A percentile compares a stretch with the other conserved stretches of the same genome.
Evolutionary conservation across 2,113 vertebrate genomes (phyloP).

Genomic region (Mormyrus iriodes): DNA sequence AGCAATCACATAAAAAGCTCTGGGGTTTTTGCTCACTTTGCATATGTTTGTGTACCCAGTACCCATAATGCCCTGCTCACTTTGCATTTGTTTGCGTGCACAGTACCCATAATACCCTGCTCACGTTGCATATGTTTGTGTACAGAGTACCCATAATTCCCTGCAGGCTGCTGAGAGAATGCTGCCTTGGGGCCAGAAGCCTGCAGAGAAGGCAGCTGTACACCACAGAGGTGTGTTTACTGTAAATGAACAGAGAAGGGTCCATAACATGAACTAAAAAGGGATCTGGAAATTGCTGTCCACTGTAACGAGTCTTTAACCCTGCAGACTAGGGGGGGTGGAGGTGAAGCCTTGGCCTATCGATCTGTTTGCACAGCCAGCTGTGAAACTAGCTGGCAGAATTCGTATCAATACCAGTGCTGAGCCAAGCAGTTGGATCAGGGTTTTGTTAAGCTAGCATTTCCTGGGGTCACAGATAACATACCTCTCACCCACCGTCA

Average conservation of each 20-base stretch:
- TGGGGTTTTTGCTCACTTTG: not conserved
- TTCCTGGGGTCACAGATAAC: conserved; percentile 10
- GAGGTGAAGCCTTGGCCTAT: not conserved
- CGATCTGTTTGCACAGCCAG: conserved; percentile 2
- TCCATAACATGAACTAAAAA: not conserved
- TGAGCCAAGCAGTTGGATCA: conserved; percentile 4
- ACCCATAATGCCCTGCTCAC: not conserved
- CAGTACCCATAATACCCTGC: not conserved
- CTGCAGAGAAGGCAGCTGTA: conserved; percentile 4
- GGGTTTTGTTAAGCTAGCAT: conserved; percentile 7
- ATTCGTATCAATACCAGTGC: not conserved
- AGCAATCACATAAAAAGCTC: not conserved
- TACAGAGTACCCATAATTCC: not conserved
- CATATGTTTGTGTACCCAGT: not conserved
- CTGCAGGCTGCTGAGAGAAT: not conserved
- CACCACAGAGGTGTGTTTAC: not conserved
- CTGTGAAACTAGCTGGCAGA: conserved; percentile 12
- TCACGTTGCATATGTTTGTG: conserved; percentile 1
- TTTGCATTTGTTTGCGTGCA: conserved; percentile 2
- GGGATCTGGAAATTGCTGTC: not conserved
- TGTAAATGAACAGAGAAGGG: not conserved
- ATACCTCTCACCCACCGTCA: not conserved
- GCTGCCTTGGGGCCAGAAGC: not conserved
- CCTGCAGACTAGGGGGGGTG: not conserved
- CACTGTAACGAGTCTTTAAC: not conserved